Evolutionary conservation across 2,888 invertebrate genomes (phyloP).

Genomic region (Mythimna vitellina): DNA sequence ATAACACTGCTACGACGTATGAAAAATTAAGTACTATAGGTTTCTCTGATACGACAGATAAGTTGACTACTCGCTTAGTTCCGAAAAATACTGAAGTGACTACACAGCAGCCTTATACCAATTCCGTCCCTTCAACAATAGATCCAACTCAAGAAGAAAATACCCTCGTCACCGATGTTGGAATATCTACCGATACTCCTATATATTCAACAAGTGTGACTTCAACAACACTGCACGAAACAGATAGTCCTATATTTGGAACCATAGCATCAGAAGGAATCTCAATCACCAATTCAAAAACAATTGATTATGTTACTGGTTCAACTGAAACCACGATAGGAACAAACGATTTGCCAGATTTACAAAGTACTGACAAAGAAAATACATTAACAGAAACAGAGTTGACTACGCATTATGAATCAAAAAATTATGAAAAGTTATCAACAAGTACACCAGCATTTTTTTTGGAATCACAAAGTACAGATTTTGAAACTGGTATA

Average conservation of each 20-base stretch:
- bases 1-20: not conserved
- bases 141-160: constrained; percentile 10
- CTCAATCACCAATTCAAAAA: constrained; percentile 16
- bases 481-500: constrained; percentile 9
- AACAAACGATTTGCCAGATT: constrained; percentile 11
- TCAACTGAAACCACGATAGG: constrained; percentile 12
- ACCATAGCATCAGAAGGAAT: constrained; percentile 23
- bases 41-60: not conserved
- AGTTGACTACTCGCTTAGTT: constrained; percentile 20
- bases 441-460: constrained; percentile 19
- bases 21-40: constrained; percentile 14
- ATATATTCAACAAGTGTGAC: not conserved
- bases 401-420: constrained; percentile 16
- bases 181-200: constrained; percentile 16
- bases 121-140: not conserved
- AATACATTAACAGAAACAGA: constrained; percentile 8
- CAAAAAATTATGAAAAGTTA: constrained; percentile 6
- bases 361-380: constrained; percentile 20
- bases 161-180: constrained; percentile 3
- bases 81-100: constrained; percentile 12
- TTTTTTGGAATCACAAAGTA: constrained; percentile 13
- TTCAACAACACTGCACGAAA: not conserved
- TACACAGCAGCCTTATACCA: constrained; percentile 28
- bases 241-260: not conserved
- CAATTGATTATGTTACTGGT: constrained; percentile 6